A percentile compares a stretch with the other conserved stretches of the same genome.
phyloP scores from a whole-genome alignment of 1,140 invertebrate genomes.

The Drosophila tani region DNA sequence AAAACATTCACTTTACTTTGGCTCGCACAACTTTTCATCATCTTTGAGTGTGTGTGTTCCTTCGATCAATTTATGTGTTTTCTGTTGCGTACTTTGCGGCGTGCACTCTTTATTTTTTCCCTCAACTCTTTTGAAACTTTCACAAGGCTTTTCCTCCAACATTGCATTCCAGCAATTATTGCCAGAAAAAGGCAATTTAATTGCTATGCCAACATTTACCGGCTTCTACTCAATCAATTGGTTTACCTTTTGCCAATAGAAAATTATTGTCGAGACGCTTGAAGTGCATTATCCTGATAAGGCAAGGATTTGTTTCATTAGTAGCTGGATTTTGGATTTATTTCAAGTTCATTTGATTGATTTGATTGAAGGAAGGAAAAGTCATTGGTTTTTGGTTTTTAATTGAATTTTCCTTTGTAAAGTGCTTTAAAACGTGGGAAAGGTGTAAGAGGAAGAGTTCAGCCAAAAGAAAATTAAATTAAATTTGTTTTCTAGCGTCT shows the following conservation, averaged over 20 bases:
- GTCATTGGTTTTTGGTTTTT: too few relatives aligned
- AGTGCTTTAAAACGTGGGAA: fast-evolving
- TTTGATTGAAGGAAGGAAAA: background rate
- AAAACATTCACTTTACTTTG: constrained; percentile 61
- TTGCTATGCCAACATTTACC: constrained; percentile 42
- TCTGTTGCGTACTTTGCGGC: constrained; percentile 62
- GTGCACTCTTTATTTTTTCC: constrained; percentile 32
- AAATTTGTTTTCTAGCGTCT: too few relatives aligned
- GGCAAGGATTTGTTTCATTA: background rate
- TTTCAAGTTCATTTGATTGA: background rate
- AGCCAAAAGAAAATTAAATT: background rate
- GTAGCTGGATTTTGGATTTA: background rate
- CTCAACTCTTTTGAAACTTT: constrained; percentile 46
- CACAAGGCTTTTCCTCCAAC: constrained; percentile 41
- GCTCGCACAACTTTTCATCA: constrained; percentile 58
- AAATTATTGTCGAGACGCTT: background rate
- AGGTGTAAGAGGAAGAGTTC: background rate
- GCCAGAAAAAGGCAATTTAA: constrained; percentile 63
- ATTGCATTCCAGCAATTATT: constrained; percentile 70
- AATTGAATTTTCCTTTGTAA: background rate
- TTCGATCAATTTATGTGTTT: constrained; percentile 43
- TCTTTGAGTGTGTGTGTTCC: constrained; percentile 26
- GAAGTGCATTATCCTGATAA: constrained; percentile 14
- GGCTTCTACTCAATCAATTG: constrained; percentile 17
- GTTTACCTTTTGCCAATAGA: constrained; percentile 28